These are phyloP conservation scores for Epinephelus malabaricus DNA, from an alignment of 2,797 vertebrate genomes.

Conservation along the genomic window DNA sequence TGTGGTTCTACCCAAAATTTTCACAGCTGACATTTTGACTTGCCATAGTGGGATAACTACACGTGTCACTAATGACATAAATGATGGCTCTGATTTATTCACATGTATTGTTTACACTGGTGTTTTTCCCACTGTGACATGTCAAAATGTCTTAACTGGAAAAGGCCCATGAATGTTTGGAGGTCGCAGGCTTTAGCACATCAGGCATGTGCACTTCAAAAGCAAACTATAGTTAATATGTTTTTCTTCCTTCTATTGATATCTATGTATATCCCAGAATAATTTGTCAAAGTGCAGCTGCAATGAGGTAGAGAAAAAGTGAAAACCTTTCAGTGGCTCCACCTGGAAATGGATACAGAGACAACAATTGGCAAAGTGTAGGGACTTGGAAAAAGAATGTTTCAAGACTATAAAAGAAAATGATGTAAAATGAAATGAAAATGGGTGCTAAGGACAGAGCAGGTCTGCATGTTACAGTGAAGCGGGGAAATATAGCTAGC, in stretches of 20 bases:
- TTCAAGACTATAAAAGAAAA: neutral
- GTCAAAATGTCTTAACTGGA: neutral
- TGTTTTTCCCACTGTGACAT: neutral
- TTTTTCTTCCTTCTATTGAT: neutral
- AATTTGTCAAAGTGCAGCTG: neutral
- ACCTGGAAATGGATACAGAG: neutral
- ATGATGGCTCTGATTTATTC: neutral
- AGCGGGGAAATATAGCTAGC: neutral
- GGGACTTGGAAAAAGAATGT: neutral
- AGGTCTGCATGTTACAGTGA: conserved; percentile 1
- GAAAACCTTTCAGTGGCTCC: neutral
- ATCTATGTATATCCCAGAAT: neutral
- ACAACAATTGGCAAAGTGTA: neutral
- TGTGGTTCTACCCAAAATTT: conserved; percentile 3
- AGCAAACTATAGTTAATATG: neutral
- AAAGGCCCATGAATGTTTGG: neutral
- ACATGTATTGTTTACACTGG: neutral
- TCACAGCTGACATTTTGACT: neutral
- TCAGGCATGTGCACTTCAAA: neutral
- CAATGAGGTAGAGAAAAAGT: neutral
- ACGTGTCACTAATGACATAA: neutral
- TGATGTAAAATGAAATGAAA: neutral
- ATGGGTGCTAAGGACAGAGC: neutral
- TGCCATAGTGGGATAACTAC: neutral
- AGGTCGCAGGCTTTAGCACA: neutral